Evolutionary conservation across 2,797 vertebrate species (phyloP).

Genomic region (Chaenodraco wilsoni): DNA sequence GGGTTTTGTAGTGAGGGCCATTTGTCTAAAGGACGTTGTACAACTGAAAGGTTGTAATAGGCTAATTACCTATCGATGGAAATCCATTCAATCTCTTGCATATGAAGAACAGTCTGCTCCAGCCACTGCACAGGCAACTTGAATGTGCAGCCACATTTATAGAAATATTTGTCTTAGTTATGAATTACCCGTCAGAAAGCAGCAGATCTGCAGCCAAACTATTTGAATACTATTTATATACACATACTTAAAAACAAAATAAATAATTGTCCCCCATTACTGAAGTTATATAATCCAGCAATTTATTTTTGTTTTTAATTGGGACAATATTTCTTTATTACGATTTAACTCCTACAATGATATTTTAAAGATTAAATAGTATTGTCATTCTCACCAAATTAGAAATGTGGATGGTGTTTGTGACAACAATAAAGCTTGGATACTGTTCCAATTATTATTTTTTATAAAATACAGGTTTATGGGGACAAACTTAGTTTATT

Average conservation of each 20-base stretch:
- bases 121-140: slow-evolving; percentile 14
- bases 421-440: not conserved
- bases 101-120: slow-evolving; percentile 43
- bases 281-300: no score
- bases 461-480: not conserved
- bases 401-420: slow-evolving; percentile 4
- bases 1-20: slow-evolving; percentile 58
- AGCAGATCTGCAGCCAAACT: slow-evolving; percentile 13
- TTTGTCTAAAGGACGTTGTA: slow-evolving; percentile 66
- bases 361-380: not conserved
- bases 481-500: not conserved
- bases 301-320: no score
- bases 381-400: not conserved
- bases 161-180: slow-evolving; percentile 29
- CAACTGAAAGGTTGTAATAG: slow-evolving; percentile 73
- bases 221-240: not conserved
- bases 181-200: slow-evolving; percentile 26
- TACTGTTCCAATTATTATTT: not conserved
- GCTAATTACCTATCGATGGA: slow-evolving; percentile 72
- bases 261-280: no score
- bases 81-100: slow-evolving; percentile 64
- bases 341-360: not conserved
- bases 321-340: no score
- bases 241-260: not conserved
- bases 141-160: slow-evolving; percentile 34